phyloP scores from a whole-genome alignment of 2,797 vertebrate species.

The Zalophus californianus region DNA sequence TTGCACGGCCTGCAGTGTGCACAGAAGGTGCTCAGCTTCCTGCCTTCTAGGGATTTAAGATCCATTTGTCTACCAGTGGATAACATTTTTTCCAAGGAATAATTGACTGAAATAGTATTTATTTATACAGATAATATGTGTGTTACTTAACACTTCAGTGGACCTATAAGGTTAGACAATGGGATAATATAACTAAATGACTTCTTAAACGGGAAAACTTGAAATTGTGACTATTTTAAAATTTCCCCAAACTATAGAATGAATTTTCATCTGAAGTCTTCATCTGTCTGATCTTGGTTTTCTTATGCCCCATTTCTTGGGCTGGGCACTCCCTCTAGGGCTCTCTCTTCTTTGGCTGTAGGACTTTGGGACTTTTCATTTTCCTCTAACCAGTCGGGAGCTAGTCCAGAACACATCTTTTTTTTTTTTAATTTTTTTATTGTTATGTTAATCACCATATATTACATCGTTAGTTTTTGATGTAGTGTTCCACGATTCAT shows the following conservation, averaged over 20 bases:
- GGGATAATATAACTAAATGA: not conserved
- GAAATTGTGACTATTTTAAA: not conserved
- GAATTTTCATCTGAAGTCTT: conserved; percentile 18
- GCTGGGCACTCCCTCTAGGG: not conserved
- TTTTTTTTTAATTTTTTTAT: not conserved
- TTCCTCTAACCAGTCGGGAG: not conserved
- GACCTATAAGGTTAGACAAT: not conserved
- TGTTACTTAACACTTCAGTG: conserved; percentile 5
- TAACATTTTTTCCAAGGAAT: not conserved
- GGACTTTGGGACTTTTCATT: not conserved
- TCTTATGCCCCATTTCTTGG: not conserved
- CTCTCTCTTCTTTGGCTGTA: not conserved
- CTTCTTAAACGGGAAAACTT: not conserved
- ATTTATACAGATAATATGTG: not conserved
- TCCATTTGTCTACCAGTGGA: not conserved
- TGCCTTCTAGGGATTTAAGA: not conserved
- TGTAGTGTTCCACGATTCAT: too few species aligned
- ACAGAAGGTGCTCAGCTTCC: not conserved
- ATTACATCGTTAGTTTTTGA: too few species aligned
- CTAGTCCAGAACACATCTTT: conserved; percentile 21
- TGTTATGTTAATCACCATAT: too few species aligned
- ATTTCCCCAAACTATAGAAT: not conserved
- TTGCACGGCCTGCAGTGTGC: not conserved
- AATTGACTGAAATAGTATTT: conserved; percentile 23
- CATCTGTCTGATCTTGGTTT: not conserved